Evolutionary conservation across 2,888 invertebrate species (phyloP).

Genomic region (Coelinius sp.): DNA sequence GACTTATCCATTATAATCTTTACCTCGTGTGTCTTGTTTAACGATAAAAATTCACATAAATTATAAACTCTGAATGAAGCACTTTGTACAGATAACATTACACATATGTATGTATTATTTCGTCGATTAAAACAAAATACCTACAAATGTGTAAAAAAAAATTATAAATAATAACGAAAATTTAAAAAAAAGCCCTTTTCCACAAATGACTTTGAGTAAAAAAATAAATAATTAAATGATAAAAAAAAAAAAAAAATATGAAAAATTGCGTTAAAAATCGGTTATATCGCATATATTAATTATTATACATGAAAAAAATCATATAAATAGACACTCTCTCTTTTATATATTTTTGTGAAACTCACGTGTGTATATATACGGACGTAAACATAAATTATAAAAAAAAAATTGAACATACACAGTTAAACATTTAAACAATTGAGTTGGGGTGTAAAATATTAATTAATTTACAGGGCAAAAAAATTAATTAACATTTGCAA

Average conservation of each 20-base stretch:
- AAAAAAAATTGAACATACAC: constrained; percentile 24
- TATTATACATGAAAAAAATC: constrained; percentile 48
- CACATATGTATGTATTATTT: constrained; percentile 51
- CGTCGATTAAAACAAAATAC: constrained; percentile 42
- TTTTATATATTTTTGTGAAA: constrained; percentile 71
- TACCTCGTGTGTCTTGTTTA: constrained; percentile 69
- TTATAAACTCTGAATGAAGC: constrained; percentile 63
- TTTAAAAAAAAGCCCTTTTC: constrained; percentile 60
- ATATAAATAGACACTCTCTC: constrained; percentile 62
- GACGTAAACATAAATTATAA: constrained; percentile 51
- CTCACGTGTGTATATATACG: constrained; percentile 68
- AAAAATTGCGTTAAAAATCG: constrained; percentile 50
- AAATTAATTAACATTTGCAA: constrained; percentile 39
- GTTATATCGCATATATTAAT: constrained; percentile 52
- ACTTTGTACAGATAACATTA: constrained; percentile 69
- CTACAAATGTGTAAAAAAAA: constrained; percentile 40
- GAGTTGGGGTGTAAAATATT: constrained; percentile 18
- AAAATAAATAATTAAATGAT: constrained; percentile 57
- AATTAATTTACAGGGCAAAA: neutral
- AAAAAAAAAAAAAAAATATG: constrained; percentile 45
- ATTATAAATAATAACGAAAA: constrained; percentile 49
- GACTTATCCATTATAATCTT: constrained; percentile 54
- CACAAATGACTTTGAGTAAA: constrained; percentile 62
- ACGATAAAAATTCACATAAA: constrained; percentile 58
- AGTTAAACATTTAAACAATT: constrained; percentile 2